Evolutionary conservation across 1,140 invertebrate species (phyloP), one percentile per base, ranked within the genome.

Genomic region (Eurosta solidaginis): DNA sequence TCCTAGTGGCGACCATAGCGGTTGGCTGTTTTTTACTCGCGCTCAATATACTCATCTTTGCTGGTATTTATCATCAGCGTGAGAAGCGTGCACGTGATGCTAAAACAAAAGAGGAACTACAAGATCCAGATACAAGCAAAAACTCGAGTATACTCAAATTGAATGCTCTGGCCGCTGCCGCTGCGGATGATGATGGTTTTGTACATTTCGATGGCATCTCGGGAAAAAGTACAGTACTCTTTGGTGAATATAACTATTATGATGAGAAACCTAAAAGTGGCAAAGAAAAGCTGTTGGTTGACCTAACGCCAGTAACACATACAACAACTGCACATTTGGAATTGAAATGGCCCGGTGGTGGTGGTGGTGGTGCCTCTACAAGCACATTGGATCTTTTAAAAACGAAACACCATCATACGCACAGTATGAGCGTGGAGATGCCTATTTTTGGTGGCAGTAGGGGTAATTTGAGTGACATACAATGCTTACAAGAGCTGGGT

Each of bases 1-100:
- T 95, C 0, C 89, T 98, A 1, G 95, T 94, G n/a, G 93, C 98
- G 3, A 98, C 96, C 0, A 96, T 98, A 76, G 96, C 95, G 0
- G 94, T 98, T 2, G 97, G 97, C 0, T 96, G 94, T 79, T 95
- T 95, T 78, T 89, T 95, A 7, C 90, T 99, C 3, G 90, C 98
- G 9, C 90, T 98, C 2, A 98, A 99, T 87, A 92, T 98, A 7
- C 90, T 98, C 1, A 97, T 98, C 74, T 98, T 98, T 83, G 96
- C 96, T 44, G 96, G 96, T 40, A 96, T 98, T 49, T 98, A 97
- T 84, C 96, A 97, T 83, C 95, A 97, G 85, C 91, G 96, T 9
- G 94, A 96, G 81, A 91, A 93, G 82, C 88, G 91, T 74, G 87
- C 90, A 63, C 89, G 89, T 36, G 89, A 89, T 12, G 91, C 92